A percentile compares a stretch with the other conserved stretches of the same genome.
phyloP scores from a whole-genome alignment of 2,888 invertebrate species.

The Drosophila greeni region DNA sequence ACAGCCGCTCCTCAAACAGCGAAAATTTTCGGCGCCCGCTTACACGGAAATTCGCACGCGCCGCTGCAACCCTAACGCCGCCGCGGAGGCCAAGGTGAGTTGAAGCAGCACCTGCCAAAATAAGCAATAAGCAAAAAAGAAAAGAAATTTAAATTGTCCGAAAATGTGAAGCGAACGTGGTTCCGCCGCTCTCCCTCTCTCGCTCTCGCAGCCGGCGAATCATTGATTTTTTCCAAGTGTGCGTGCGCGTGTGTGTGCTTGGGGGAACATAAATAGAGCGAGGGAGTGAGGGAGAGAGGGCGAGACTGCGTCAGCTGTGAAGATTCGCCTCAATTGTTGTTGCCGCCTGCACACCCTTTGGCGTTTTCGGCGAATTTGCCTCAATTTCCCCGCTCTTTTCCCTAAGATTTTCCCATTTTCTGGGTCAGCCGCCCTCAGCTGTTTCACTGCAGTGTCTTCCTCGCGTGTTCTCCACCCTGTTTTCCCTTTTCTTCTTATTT shows the following conservation, averaged over 20 bases:
- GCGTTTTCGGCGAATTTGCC: constrained; percentile 4
- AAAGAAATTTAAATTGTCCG: constrained; percentile 17
- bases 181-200: constrained; percentile 16
- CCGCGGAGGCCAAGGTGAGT: constrained; percentile 66
- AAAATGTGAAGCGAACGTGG: constrained; percentile 22
- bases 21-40: constrained; percentile 71
- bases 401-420: constrained; percentile 14
- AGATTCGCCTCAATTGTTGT: constrained; percentile 6
- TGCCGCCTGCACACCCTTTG: background rate
- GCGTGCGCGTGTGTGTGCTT: constrained; percentile 1
- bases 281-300: background rate
- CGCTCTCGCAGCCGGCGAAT: constrained; percentile 11
- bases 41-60: constrained; percentile 73
- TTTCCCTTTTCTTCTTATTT: constrained; percentile 2
- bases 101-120: constrained; percentile 7
- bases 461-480: background rate
- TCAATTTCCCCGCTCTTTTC: background rate
- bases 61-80: constrained; percentile 57
- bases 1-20: constrained; percentile 24
- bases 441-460: constrained; percentile 25
- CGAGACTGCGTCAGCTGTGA: constrained; percentile 24
- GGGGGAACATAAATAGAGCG: constrained; percentile 12
- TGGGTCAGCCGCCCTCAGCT: constrained; percentile 43
- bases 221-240: constrained; percentile 25
- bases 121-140: too few species aligned